A percentile compares a stretch with the other conserved stretches of the same genome.
Conservation (phyloP, 2,113 vertebrate species). For the Corythornis vintsioides region DNA sequence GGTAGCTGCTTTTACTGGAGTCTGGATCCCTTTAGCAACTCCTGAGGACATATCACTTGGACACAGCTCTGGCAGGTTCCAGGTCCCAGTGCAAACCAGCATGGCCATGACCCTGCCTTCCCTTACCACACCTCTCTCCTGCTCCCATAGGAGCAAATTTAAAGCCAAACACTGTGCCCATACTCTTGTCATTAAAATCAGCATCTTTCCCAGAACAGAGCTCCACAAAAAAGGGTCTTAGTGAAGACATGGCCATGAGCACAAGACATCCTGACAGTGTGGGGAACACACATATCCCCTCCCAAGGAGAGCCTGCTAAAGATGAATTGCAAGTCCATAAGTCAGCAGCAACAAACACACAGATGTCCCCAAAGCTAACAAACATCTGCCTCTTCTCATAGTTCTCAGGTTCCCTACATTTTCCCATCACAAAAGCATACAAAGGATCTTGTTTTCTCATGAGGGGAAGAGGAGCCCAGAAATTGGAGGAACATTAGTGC, state of each 20-base stretch:
- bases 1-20: neutral
- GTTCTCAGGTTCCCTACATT: neutral
- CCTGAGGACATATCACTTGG: neutral
- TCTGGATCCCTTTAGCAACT: neutral
- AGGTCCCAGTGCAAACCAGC: neutral
- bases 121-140: neutral
- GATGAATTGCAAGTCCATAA: neutral
- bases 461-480: neutral
- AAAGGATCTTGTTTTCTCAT: neutral
- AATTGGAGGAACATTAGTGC: neutral
- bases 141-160: too few relatives aligned
- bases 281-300: neutral
- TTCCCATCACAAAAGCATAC: neutral
- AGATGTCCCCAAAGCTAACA: neutral
- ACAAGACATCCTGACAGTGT: neutral
- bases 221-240: neutral
- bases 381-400: neutral
- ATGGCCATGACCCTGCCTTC: neutral
- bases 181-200: neutral
- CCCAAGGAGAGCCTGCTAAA: neutral
- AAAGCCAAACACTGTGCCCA: fast-evolving
- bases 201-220: neutral
- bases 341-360: neutral
- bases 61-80: neutral
- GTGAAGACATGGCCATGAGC: neutral